Base-by-base conservation (phyloP, 2,888 invertebrate species). In the Chrysina gloriosa region DNA sequence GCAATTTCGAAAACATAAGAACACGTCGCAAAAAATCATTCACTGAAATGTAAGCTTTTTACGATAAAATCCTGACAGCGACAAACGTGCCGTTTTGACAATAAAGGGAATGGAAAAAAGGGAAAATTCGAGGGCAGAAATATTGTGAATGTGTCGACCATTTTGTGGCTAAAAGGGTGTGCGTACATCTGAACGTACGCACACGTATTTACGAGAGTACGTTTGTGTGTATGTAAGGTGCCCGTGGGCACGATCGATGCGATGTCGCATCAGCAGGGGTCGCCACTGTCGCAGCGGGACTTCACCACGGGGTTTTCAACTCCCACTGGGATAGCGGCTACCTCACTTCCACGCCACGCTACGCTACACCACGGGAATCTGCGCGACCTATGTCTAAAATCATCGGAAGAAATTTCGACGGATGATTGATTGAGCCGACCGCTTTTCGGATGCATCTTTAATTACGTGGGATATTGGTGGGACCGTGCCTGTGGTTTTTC, bases 251-350 rank as follows among this genome's bases (percentile, higher is more conserved):
- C 79, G 78, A 80, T 80, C 80, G 79, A 80, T 80, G 78, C 76
- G 75, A 73, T 79, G 77, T 79, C 78, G 78, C 79, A 78, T 73
- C 80, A 78, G 80, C 80, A 78, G 79, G 80, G 79, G 79, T 78
- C 78, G 79, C 80, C 80, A 80, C 80, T 77, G 80, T 79, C 80
- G 79, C 80, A 80, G 80, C 80, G 76, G 80, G 80, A 73, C 75
- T 71, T 74, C 79, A 74, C 79, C 74, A 73, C 77, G 71, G 78
- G 78, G 72, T 75, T 74, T 75, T 68, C 69, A 69, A 70, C 70
- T 74, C 74, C 74, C 72, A 73, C 74, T 73, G 74, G 70, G 72
- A 69, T 29, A 36, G 9, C 65, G 23, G 74, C 74, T 74, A 74
- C 74, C 64, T 66, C 70, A 71, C 65, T 68, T 64, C 58, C 69